Percentiles rank a stretch among this genome's conserved stretches.
These are phyloP conservation scores for Eristalis pertinax DNA, from an alignment of 2,888 invertebrate species.

Conservation along the genomic window DNA sequence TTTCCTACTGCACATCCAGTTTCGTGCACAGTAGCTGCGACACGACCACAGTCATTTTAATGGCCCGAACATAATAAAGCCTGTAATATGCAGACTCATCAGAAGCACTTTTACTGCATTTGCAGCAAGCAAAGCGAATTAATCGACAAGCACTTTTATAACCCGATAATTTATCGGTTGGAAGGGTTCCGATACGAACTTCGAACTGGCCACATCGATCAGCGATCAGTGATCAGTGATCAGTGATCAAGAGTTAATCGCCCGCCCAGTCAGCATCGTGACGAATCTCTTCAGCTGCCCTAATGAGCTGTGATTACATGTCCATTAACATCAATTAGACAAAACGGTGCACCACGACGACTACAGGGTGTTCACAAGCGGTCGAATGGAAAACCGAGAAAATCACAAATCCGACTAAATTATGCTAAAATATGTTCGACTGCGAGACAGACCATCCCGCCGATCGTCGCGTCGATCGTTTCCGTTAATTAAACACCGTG, in stretches of 20 bases:
- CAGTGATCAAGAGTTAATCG: background rate
- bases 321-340: conserved; percentile 28
- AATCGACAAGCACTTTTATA: background rate
- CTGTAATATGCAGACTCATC: background rate
- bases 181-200: background rate
- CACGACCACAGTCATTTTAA: background rate
- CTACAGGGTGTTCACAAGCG: background rate
- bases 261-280: background rate
- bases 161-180: background rate
- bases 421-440: conserved; percentile 6
- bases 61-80: background rate
- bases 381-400: background rate
- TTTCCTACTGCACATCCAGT: background rate
- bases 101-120: background rate
- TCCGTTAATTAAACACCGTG: background rate
- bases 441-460: background rate
- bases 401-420: background rate
- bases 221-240: background rate
- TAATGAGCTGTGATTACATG: conserved; percentile 18
- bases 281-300: background rate
- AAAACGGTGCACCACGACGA: background rate
- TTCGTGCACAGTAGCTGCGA: background rate
- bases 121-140: background rate
- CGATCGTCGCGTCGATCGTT: background rate
- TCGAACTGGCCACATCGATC: background rate